These are phyloP conservation scores for Calyptomena viridis DNA, from an alignment of 2,113 vertebrate genomes.

Conservation along the genomic window DNA sequence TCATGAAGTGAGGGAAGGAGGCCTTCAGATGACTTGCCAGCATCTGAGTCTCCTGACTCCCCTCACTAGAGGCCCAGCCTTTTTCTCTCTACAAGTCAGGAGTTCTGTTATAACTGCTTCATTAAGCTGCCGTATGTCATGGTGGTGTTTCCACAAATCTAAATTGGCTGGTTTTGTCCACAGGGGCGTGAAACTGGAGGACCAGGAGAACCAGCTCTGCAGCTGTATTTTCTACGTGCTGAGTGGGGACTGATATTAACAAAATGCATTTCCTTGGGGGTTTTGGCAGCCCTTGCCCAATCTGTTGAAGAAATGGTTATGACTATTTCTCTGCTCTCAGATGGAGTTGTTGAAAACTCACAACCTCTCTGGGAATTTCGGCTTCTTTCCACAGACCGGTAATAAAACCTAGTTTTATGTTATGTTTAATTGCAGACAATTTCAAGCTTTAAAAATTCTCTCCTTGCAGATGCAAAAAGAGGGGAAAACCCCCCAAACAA, in stretches of 20 bases:
- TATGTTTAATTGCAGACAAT: conserved; percentile 61
- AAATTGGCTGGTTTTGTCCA: not conserved
- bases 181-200: conserved; percentile 13
- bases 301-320: conserved; percentile 71
- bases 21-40: not conserved
- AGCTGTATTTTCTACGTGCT: conserved; percentile 26
- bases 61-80: accelerated
- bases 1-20: not conserved
- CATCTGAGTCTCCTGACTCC: not conserved
- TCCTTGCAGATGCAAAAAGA: not conserved
- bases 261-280: conserved; percentile 10
- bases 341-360: conserved; percentile 75
- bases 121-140: not conserved
- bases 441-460: conserved; percentile 41
- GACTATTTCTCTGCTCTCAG: conserved; percentile 56
- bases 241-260: conserved; percentile 33
- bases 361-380: conserved; percentile 75
- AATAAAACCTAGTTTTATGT: conserved; percentile 56
- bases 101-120: not conserved
- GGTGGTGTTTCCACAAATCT: not conserved
- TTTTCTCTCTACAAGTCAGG: not conserved
- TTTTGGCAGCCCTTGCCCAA: conserved; percentile 34
- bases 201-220: not conserved
- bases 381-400: conserved; percentile 56
- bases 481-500: not conserved